A percentile compares a stretch with the other conserved stretches of the same genome.
Conservation (phyloP, 2,797 vertebrate genomes). For the Aeoliscus strigatus region DNA sequence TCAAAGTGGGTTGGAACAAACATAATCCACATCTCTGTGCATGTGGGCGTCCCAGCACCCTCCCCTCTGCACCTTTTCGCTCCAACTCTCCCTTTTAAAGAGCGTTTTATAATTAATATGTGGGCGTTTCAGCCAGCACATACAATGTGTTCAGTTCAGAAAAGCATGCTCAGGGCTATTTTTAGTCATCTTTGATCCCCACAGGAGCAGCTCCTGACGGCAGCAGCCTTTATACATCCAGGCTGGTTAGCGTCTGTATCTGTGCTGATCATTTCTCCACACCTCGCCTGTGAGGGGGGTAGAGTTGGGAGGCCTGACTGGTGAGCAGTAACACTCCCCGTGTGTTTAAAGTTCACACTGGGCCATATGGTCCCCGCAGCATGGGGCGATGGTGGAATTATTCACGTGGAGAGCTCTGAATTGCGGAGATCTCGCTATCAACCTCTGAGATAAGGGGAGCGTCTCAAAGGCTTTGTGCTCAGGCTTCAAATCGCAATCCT, state of each 20-base stretch:
- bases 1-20: conserved; percentile 60
- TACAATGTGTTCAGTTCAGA: conserved; percentile 64
- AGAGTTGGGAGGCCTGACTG: conserved; percentile 51
- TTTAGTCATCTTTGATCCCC: conserved; percentile 67
- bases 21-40: conserved; percentile 59
- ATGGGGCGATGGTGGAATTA: conserved; percentile 65
- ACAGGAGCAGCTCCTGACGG: conserved; percentile 56
- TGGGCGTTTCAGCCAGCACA: conserved; percentile 59
- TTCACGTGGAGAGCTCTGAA: conserved; percentile 64
- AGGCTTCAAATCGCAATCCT: conserved; percentile 64
- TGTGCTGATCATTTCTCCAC: conserved; percentile 46
- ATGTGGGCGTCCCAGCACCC: conserved; percentile 39
- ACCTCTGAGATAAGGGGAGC: conserved; percentile 61
- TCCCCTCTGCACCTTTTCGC: neutral
- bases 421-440: conserved; percentile 63
- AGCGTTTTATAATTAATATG: conserved; percentile 71
- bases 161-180: conserved; percentile 65
- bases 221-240: conserved; percentile 44
- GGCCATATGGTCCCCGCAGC: conserved; percentile 73
- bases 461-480: conserved; percentile 69
- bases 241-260: conserved; percentile 50
- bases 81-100: conserved; percentile 36
- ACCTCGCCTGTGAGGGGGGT: conserved; percentile 32
- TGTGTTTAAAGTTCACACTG: conserved; percentile 73
- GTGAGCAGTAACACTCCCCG: conserved; percentile 51